These are phyloP conservation scores for Nephila pilipes DNA, from an alignment of 1,140 invertebrate genomes.

Conservation along the genomic window DNA sequence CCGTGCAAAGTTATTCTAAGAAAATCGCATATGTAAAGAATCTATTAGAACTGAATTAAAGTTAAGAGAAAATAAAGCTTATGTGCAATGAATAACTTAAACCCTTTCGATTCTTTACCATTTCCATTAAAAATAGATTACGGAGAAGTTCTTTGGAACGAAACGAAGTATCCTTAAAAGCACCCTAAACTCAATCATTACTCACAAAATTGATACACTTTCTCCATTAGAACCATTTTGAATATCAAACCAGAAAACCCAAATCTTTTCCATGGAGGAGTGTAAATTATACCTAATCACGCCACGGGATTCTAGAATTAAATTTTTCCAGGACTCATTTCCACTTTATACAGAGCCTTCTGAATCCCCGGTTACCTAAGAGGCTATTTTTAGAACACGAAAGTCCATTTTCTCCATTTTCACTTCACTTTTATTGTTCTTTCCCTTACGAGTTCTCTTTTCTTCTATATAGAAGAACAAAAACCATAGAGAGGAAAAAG, in stretches of 20 bases:
- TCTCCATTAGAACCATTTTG: background rate
- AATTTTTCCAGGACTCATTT: background rate
- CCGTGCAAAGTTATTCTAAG: too few relatives aligned
- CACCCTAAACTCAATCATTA: background rate
- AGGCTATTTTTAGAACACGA: background rate
- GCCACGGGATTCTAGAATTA: background rate
- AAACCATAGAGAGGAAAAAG: background rate
- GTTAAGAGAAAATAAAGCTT: too few relatives aligned
- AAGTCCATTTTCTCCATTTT: conserved; percentile 14
- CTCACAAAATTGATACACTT: background rate
- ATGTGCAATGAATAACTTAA: too few relatives aligned
- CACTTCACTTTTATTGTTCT: background rate
- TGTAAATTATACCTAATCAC: conserved; percentile 18
- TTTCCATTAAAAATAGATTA: too few relatives aligned
- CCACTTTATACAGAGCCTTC: background rate
- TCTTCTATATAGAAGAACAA: background rate
- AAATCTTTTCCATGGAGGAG: background rate
- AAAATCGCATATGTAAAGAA: too few relatives aligned
- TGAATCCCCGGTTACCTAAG: background rate
- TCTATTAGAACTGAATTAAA: too few relatives aligned
- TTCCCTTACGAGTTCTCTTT: background rate
- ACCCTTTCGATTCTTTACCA: too few relatives aligned
- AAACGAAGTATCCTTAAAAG: background rate
- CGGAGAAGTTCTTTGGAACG: too few relatives aligned
- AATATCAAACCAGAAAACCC: background rate